Evolutionary conservation across 2,797 vertebrate genomes (phyloP).

Genomic region (Rhinella marina): DNA sequence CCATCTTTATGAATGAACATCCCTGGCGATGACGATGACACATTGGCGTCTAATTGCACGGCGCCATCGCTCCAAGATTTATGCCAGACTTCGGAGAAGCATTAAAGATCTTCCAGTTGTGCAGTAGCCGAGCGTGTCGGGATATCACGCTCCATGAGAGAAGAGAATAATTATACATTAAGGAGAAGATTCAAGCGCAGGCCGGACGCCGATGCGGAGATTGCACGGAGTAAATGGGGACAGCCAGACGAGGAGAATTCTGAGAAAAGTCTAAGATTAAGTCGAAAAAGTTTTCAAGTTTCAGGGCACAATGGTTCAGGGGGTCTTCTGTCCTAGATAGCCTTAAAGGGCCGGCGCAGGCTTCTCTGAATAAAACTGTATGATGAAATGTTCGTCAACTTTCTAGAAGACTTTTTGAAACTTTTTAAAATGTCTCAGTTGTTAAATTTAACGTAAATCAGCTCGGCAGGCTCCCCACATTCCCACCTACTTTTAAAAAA

Average conservation of each 20-base stretch:
- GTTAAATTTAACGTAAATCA: no score
- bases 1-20: neutral
- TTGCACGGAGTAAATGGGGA: neutral
- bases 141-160: conserved; percentile 17
- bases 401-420: no score
- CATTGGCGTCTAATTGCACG: conserved; percentile 36
- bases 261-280: neutral
- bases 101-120: conserved; percentile 6
- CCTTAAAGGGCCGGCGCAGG: no score
- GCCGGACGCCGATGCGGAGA: neutral
- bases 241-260: no score
- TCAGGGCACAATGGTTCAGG: no score
- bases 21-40: neutral
- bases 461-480: no score
- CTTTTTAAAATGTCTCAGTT: no score
- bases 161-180: conserved; percentile 30
- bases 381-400: no score
- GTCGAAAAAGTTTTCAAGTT: no score
- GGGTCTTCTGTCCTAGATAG: no score
- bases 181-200: neutral
- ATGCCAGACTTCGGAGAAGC: conserved; percentile 37
- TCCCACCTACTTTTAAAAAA: no score
- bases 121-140: conserved; percentile 9
- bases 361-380: no score
- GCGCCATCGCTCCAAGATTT: conserved; percentile 23